Evolutionary conservation across 2,113 vertebrate species (phyloP), one percentile per base, ranked within the genome.

Genomic region (Monarcha castaneiventris): DNA sequence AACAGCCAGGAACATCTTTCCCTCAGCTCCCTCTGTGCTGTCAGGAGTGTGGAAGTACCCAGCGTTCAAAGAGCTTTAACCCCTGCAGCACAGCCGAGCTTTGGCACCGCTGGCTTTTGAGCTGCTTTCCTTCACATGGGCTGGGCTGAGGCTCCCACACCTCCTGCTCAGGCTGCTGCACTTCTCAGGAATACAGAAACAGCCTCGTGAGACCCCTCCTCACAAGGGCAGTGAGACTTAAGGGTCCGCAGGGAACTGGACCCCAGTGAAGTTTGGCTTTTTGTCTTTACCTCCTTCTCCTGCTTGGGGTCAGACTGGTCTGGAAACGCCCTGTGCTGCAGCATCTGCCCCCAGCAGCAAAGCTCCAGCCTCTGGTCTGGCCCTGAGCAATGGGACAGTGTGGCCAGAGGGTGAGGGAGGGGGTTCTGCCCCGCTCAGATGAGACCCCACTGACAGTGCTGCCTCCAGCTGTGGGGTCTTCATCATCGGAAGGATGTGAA

Each of bases 1-100:
- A 89, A 87, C 39, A 92, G 69, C 69, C 62, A 64, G 72, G 76
- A 94, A 89, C 89, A 90, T 72, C 93, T 39, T 51, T 93, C 71
- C 83, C 69, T 39, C 41, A 55, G 71, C 86, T 93, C 72, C 66
- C 55, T 83, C 33, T 1, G 15, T 10, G 17, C 75, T 77, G 41
- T 29, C 68, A 61, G 75, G 61, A 90, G 87, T 21, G 27, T 2
- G 6, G 33, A 33, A 39, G 39, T 48, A 27, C n/a, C 32, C n/a
- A n/a, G 61, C 62, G 56, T 63, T 55, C 32, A 27, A 39, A 71
- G 68, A 75, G 55, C 19, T 52, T 88, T 78, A 95, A 84, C 26
- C 33, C 56, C 55, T 72, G 46, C 67, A 44, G 68, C 54, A 26
- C 61, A 33, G 15, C 17, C 1, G 6, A 32, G 62, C 41, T 52